phyloP scores from a whole-genome alignment of 2,113 vertebrate species.

The Arenaria interpres region DNA sequence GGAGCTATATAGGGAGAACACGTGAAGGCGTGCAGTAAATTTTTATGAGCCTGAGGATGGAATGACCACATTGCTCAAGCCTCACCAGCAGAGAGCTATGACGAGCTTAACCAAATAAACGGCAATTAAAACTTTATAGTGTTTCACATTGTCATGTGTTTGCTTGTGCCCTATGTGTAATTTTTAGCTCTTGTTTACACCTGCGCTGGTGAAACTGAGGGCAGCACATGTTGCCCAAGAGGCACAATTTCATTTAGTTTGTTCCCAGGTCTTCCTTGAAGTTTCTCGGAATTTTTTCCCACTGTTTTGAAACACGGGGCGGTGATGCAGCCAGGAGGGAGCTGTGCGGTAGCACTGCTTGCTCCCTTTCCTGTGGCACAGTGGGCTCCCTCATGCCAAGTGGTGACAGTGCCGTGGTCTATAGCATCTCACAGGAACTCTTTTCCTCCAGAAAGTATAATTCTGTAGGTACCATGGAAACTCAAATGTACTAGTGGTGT shows the following conservation, averaged over 20 bases:
- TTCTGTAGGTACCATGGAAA: conserved; percentile 19
- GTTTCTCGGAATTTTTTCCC: not conserved
- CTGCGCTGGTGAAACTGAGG: not conserved
- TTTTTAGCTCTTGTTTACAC: conserved; percentile 13
- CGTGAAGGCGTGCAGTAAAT: conserved; percentile 30
- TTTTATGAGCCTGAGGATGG: conserved; percentile 34
- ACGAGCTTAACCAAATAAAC: conserved; percentile 18
- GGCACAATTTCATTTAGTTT: not conserved
- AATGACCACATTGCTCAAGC: conserved; percentile 51
- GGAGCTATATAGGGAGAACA: conserved; percentile 52
- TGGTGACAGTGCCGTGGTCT: not conserved
- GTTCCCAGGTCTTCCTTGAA: not conserved
- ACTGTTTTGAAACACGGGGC: not conserved
- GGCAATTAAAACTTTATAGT: conserved; percentile 14
- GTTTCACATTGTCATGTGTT: not conserved
- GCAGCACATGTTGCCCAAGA: not conserved
- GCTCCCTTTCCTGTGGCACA: not conserved
- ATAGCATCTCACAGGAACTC: not conserved
- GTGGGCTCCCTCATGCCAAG: not conserved
- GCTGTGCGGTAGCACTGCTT: not conserved
- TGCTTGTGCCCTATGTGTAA: not conserved
- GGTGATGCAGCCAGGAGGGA: not conserved
- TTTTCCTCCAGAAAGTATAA: not conserved
- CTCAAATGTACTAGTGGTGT: not conserved
- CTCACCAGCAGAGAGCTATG: conserved; percentile 2